These are phyloP conservation scores for Parnassius mnemosyne DNA, from an alignment of 2,888 invertebrate species.

Conservation along the genomic window DNA sequence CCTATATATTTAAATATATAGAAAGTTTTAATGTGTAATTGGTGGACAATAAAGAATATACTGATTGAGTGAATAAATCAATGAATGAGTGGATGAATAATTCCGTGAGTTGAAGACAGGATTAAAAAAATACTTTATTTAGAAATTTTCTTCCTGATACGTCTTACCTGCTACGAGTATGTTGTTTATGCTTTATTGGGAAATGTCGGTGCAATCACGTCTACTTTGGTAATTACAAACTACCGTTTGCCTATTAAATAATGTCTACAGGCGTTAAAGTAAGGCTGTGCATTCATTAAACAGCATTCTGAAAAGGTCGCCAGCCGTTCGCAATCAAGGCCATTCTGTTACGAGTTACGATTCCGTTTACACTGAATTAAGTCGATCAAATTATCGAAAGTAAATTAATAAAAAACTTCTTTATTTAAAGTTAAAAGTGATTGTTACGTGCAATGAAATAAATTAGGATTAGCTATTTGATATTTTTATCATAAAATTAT, in stretches of 20 bases:
- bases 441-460: too few species aligned
- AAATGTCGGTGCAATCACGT: slow-evolving; percentile 13
- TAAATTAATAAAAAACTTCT: not conserved
- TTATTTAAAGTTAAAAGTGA: not conserved
- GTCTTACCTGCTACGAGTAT: not conserved
- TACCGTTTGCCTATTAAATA: slow-evolving; percentile 13
- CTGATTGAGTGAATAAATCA: too few species aligned
- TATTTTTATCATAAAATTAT: too few species aligned
- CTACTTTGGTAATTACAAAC: slow-evolving; percentile 18
- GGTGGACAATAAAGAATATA: too few species aligned
- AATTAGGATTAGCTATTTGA: too few species aligned
- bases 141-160: slow-evolving; percentile 12
- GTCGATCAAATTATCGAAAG: slow-evolving; percentile 1
- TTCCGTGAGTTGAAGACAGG: too few species aligned
- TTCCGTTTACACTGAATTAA: not conserved
- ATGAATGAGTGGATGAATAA: too few species aligned
- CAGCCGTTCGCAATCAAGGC: slow-evolving; percentile 58
- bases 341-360: slow-evolving; percentile 31
- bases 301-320: slow-evolving; percentile 49
- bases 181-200: slow-evolving; percentile 10
- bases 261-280: slow-evolving; percentile 25
- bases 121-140: too few species aligned
- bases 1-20: too few species aligned
- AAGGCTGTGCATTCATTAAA: slow-evolving; percentile 31
- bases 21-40: too few species aligned